Evolutionary conservation across 2,797 vertebrate genomes (phyloP), one percentile per base, ranked within the genome.

Genomic region (Geotrypetes seraphini): DNA sequence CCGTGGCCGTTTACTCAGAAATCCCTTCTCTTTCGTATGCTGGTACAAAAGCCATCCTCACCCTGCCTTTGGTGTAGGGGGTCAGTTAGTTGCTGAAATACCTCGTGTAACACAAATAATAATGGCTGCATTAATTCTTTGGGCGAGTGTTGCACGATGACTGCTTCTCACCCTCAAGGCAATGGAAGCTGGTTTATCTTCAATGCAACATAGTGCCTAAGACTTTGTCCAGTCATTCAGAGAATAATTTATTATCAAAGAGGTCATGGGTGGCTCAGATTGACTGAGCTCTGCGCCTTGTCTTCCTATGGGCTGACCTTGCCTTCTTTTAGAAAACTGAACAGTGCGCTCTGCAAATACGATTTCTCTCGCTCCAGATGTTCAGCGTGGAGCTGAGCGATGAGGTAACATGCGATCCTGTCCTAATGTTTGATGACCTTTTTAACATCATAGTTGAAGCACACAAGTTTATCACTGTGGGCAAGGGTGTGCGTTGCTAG

Each of bases 21-120:
- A 66, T 22, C 56, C 56, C 60, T 54, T 53, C 57, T 66, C 66
- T 73, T 61, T 46, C 30, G 63, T 65, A 35, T 48, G 27, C 53
- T 53, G 56, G 43, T 58, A 70, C 60, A 62, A 66, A 71, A 74
- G 48, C 47, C 59, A 61, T 70, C 43, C 50, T 70, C 51, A 64
- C 51, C 53, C 36, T 5, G 31, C n/a, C 60, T 69, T 64, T 71
- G 73, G 37, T 60, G 39, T 29, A 8, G 27, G 22, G n/a, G 59
- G 63, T 69, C 65, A 60, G 58, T 53, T 63, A 67, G 42, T 44
- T 53, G 59, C 59, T 62, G 63, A 70, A 74, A 71, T 63, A 66
- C 54, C 54, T 72, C 38, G 46, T 66, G 60, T 57, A 60, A 53
- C 43, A 58, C 40, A 59, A 47, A 51, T 54, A 60, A 52, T 35